Evolutionary conservation across 2,113 vertebrate genomes (phyloP).

Genomic region (Carollia perspicillata): DNA sequence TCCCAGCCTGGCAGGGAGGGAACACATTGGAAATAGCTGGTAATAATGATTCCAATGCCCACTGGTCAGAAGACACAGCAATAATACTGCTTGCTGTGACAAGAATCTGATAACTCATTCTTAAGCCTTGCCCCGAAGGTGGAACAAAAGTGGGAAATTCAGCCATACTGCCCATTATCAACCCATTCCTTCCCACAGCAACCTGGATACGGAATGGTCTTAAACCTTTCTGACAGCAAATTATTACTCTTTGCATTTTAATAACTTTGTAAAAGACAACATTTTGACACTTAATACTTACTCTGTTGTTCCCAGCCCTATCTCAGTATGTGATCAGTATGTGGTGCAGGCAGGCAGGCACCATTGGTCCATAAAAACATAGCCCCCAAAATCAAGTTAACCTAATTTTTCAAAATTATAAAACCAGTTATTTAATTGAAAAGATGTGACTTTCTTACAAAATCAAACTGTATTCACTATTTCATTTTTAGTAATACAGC

Average conservation of each 20-base stretch:
- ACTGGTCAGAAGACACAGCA: not conserved
- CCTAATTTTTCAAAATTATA: constrained; percentile 37
- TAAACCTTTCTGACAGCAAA: not conserved
- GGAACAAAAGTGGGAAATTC: not conserved
- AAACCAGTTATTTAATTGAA: not conserved
- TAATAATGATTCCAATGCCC: not conserved
- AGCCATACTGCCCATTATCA: not conserved
- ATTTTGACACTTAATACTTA: constrained; percentile 14
- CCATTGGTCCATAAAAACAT: not conserved
- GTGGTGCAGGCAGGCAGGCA: not conserved
- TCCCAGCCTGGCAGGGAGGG: not conserved
- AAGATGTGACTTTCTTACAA: not conserved
- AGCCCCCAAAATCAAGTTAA: not conserved
- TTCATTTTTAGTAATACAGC: not conserved
- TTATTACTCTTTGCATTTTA: not conserved
- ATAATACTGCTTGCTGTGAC: not conserved
- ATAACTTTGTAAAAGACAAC: not conserved
- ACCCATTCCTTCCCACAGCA: not conserved
- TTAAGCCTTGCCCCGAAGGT: not conserved
- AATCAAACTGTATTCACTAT: not conserved
- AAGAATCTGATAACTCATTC: constrained; percentile 11
- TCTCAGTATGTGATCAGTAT: not conserved
- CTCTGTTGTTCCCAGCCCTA: not conserved
- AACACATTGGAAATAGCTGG: not conserved
- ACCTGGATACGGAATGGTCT: not conserved